Percentiles rank a stretch among this genome's conserved stretches.
These are phyloP conservation scores for Lycopodina hypogea DNA, from an alignment of 37 sponge, comb jelly and placozoan species.

Conservation along the genomic window DNA sequence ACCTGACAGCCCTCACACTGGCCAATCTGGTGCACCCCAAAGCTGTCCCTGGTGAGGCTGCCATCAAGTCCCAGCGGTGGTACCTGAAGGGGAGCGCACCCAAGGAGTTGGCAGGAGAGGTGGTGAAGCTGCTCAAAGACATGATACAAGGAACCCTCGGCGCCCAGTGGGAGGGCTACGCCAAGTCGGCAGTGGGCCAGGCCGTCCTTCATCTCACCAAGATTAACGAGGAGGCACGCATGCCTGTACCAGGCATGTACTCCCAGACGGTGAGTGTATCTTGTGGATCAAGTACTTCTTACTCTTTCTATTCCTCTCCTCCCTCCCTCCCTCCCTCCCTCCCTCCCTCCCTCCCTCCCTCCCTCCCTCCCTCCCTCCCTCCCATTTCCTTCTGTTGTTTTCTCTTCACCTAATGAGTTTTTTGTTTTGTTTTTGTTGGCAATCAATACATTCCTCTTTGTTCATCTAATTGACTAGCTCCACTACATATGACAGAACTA, in stretches of 20 bases:
- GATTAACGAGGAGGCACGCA: slow-evolving; percentile 57
- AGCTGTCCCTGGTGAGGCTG: slow-evolving; percentile 57
- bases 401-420: no score
- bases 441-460: no score
- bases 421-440: no score
- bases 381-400: slow-evolving; percentile 1
- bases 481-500: no score
- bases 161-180: slow-evolving; percentile 69
- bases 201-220: slow-evolving; percentile 86
- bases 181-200: slow-evolving; percentile 86
- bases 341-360: not conserved
- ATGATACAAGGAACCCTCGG: slow-evolving; percentile 76
- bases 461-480: no score
- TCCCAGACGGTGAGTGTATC: slow-evolving; percentile 76
- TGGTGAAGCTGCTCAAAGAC: slow-evolving; percentile 76
- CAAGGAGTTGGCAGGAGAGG: slow-evolving; percentile 81
- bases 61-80: slow-evolving; percentile 54
- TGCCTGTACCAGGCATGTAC: slow-evolving; percentile 72
- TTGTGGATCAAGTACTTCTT: not conserved
- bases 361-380: slow-evolving; percentile 3
- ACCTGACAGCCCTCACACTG: slow-evolving; percentile 48
- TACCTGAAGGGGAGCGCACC: slow-evolving; percentile 69
- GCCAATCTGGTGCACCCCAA: slow-evolving; percentile 49
- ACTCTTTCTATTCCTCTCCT: not conserved
- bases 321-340: not conserved